Base-by-base conservation (phyloP, 2,113 vertebrate genomes). In the Pristiophorus japonicus region DNA sequence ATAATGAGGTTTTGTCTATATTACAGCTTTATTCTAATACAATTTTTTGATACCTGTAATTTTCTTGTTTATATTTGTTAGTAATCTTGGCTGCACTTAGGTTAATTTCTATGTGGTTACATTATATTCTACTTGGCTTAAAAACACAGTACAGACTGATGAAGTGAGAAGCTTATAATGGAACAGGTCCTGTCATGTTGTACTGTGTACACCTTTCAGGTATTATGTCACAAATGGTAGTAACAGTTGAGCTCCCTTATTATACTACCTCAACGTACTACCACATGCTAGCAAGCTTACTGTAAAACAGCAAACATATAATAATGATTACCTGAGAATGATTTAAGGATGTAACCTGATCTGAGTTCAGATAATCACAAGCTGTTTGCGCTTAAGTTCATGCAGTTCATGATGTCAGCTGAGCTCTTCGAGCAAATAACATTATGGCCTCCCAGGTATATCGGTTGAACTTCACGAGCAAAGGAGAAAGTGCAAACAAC, bases 291-390 rank as follows among this genome's bases (percentile, higher is more conserved):
- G 30, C 30, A 59, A n/a, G 30, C 2, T 62, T 62, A 59, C 55
- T 62, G 1, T 14, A 16, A 59, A n/a, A 87, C 45, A 87, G 45
- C 66, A 75, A 75, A 75, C 73, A 34, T 70, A 70, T 75, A 38
- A 87, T 87, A 87, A 62, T 62, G 87, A n/a, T 62, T 59, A 90
- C 14, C 87, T 90, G 55, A 62, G 14, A 90, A 59, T 90, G 87
- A 90, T 34, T 91, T 51, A 88, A 63, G 34, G 34, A 20, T 65
- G 88, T 92, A 92, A 92, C n/a, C 59, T 92, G 88, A 92, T 63
- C 88, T 63, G 7, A 92, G 5, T 63, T n/a, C 88, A 63, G 59
- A 63, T 65, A 92, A 63, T 92, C 34, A 63, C 27, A 92, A 30
- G 38, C 20, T 92, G 34, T n/a, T 38, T n/a, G 59, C 38, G 34